These are phyloP conservation scores for Thaleichthys pacificus DNA, from an alignment of 2,797 vertebrate species.

Conservation along the genomic window DNA sequence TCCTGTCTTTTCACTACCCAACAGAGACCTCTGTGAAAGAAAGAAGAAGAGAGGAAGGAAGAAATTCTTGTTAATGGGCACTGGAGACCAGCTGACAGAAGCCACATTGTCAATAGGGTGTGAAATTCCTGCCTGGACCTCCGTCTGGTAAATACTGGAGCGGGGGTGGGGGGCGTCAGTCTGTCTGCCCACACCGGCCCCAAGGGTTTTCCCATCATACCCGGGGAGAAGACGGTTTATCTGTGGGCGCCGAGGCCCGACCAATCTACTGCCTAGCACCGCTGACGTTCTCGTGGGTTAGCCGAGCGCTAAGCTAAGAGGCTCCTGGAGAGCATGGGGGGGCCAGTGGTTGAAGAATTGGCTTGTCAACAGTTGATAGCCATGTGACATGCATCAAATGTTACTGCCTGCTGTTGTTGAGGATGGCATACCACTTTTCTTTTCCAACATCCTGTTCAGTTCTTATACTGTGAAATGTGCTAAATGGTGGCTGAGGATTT, in stretches of 20 bases:
- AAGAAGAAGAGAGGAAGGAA: conserved; percentile 49
- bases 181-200: conserved; percentile 64
- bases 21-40: conserved; percentile 34
- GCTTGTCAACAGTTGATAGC: conserved; percentile 11
- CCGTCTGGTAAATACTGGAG: conserved; percentile 62
- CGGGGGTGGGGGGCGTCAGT: conserved; percentile 53
- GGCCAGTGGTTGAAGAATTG: conserved; percentile 36
- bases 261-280: conserved; percentile 47
- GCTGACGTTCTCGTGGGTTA: conserved; percentile 36
- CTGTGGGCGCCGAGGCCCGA: conserved; percentile 51
- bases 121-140: conserved; percentile 74
- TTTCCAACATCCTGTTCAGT: neutral
- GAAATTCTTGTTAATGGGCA: conserved; percentile 61
- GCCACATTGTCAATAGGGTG: conserved; percentile 75
- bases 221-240: conserved; percentile 56
- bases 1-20: conserved; percentile 45
- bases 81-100: conserved; percentile 72
- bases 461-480: neutral
- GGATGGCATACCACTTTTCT: conserved; percentile 11
- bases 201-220: conserved; percentile 58
- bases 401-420: conserved; percentile 26
- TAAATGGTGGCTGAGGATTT: conserved; percentile 10
- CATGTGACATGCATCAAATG: neutral
- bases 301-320: conserved; percentile 30
- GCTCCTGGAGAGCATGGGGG: conserved; percentile 19